phyloP scores from a whole-genome alignment of 2,797 vertebrate genomes.

The Chelmon rostratus region DNA sequence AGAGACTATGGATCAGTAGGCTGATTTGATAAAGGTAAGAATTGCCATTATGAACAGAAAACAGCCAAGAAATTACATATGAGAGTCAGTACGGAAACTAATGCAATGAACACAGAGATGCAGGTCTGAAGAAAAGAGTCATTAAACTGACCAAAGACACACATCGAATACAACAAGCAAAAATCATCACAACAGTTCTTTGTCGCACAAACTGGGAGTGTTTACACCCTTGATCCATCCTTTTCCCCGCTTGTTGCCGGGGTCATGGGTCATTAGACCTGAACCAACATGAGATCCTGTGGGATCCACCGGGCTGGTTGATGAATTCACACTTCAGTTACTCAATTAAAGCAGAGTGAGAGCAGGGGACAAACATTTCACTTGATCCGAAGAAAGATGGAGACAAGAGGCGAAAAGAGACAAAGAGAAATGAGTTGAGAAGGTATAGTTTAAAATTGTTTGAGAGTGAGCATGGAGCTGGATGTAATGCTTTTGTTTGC shows the following conservation, averaged over 20 bases:
- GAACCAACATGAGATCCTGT: slow-evolving; percentile 30
- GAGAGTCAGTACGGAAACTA: not conserved
- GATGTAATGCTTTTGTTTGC: not conserved
- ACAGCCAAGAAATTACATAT: not conserved
- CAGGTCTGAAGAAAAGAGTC: not conserved
- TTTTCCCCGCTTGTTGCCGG: slow-evolving; percentile 1
- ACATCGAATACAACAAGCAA: not conserved
- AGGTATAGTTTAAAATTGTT: slow-evolving; percentile 1
- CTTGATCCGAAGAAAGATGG: slow-evolving; percentile 27
- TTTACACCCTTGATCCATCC: slow-evolving; percentile 23
- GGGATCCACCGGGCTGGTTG: slow-evolving; percentile 40
- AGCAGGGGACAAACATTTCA: slow-evolving; percentile 25
- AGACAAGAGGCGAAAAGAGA: slow-evolving; percentile 5
- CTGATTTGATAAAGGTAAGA: slow-evolving; percentile 52
- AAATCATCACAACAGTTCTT: not conserved
- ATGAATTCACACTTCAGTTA: slow-evolving; percentile 68
- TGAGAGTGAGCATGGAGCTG: not conserved
- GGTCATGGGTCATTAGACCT: slow-evolving; percentile 30
- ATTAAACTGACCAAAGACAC: not conserved
- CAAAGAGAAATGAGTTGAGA: not conserved
- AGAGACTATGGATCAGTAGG: slow-evolving; percentile 45
- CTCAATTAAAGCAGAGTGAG: slow-evolving; percentile 45
- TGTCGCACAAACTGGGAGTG: not conserved
- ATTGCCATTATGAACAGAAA: slow-evolving; percentile 12
- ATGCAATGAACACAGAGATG: not conserved